A percentile compares a stretch with the other conserved stretches of the same genome.
Evolutionary conservation across 2,888 invertebrate species (phyloP).

Genomic region (Hirtodrosophila cameraria): DNA sequence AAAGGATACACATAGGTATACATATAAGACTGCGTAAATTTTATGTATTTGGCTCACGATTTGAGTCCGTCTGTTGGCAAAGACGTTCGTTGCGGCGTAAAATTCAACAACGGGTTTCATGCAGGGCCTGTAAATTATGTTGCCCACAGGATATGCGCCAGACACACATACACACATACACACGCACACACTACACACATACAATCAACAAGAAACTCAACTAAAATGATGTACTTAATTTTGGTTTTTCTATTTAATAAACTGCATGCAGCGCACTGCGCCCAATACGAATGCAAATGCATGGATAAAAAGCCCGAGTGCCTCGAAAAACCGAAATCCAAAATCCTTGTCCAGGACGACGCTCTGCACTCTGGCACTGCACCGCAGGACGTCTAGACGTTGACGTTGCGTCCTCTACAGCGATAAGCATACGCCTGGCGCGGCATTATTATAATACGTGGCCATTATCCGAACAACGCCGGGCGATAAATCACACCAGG

Average conservation of each 20-base stretch:
- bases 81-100: slow-evolving; percentile 71
- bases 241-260: slow-evolving; percentile 70
- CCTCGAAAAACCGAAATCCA: slow-evolving; percentile 30
- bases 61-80: slow-evolving; percentile 50
- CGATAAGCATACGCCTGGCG: slow-evolving; percentile 77
- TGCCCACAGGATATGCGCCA: slow-evolving; percentile 79
- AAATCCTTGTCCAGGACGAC: slow-evolving; percentile 38
- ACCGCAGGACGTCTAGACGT: slow-evolving; percentile 78
- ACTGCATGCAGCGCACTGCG: slow-evolving; percentile 54
- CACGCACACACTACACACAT: slow-evolving; percentile 2
- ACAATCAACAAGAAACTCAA: slow-evolving; percentile 53
- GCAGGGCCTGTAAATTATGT: slow-evolving; percentile 66
- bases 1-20: slow-evolving; percentile 40
- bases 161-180: slow-evolving; percentile 37
- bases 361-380: slow-evolving; percentile 54
- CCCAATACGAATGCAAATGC: slow-evolving; percentile 54
- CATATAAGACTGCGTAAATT: slow-evolving; percentile 50
- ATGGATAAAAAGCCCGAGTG: slow-evolving; percentile 11
- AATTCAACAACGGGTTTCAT: slow-evolving; percentile 67
- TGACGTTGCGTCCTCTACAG: slow-evolving; percentile 68
- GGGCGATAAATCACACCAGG: slow-evolving; percentile 78
- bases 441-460: slow-evolving; percentile 79
- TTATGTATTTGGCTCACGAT: slow-evolving; percentile 76
- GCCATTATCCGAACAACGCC: slow-evolving; percentile 73
- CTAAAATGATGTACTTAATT: slow-evolving; percentile 74